phyloP scores from a whole-genome alignment of 2,797 vertebrate species.

The Eutrigla gurnardus region DNA sequence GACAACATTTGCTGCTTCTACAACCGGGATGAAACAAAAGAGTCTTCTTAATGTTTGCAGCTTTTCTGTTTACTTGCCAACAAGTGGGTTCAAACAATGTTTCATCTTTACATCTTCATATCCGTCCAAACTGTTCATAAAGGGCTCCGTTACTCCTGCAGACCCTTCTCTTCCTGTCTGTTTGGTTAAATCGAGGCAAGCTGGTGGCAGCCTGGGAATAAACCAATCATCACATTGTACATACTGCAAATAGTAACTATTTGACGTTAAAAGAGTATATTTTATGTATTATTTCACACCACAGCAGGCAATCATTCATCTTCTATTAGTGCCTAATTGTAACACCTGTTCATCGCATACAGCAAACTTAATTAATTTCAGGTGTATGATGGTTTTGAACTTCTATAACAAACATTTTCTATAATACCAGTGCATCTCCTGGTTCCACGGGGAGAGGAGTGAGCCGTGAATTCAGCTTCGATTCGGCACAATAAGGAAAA shows the following conservation, averaged over 20 bases:
- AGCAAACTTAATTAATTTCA: not conserved
- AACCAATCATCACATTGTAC: conserved; percentile 7
- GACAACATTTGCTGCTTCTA: conserved; percentile 39
- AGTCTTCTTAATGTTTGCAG: conserved; percentile 25
- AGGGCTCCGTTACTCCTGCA: conserved; percentile 18
- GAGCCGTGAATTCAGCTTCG: not conserved
- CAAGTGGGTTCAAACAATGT: conserved; percentile 34
- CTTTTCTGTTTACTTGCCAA: conserved; percentile 23
- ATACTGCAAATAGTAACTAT: not conserved
- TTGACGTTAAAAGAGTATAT: not conserved
- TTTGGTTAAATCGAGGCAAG: not conserved
- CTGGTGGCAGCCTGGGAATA: conserved; percentile 2
- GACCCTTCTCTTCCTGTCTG: not conserved
- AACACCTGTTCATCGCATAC: not conserved
- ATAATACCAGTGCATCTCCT: not conserved
- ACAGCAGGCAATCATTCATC: conserved; percentile 4
- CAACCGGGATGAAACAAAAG: conserved; percentile 33
- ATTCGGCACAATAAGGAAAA: not conserved
- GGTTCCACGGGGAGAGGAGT: not conserved
- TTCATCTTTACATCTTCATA: conserved; percentile 29
- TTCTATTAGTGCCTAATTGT: not conserved
- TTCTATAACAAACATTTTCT: not conserved
- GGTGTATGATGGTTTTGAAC: not conserved
- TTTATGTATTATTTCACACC: not conserved
- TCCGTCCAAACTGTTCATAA: conserved; percentile 26